These are phyloP conservation scores for Troilus luridus DNA, from an alignment of 2,888 invertebrate genomes.

Conservation along the genomic window DNA sequence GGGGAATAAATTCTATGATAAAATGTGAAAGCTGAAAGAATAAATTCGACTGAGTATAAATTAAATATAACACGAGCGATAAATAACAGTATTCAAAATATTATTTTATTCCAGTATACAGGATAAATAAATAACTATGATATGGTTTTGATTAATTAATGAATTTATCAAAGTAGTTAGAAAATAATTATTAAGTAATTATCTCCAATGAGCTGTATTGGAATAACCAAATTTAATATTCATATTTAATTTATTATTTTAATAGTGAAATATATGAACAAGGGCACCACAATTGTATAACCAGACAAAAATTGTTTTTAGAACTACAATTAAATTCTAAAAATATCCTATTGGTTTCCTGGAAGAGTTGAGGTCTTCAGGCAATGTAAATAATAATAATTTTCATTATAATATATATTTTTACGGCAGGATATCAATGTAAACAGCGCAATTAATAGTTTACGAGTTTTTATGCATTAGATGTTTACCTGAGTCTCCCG, in stretches of 20 bases:
- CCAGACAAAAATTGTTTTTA: neutral
- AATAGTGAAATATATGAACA: neutral
- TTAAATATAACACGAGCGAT: neutral
- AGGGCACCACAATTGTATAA: neutral
- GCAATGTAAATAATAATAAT: neutral
- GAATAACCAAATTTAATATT: neutral
- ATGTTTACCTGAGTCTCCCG: slow-evolving; percentile 74
- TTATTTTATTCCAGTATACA: neutral
- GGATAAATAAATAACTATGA: neutral
- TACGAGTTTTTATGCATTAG: neutral
- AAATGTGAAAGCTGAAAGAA: neutral
- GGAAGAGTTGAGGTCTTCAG: neutral
- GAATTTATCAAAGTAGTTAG: neutral
- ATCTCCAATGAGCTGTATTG: neutral
- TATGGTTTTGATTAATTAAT: neutral
- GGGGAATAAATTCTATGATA: neutral
- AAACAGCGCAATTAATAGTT: neutral
- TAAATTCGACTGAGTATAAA: neutral
- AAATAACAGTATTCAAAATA: neutral
- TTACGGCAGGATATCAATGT: neutral
- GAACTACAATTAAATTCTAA: neutral
- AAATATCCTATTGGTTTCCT: neutral
- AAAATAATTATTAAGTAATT: neutral
- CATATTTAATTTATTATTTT: neutral
- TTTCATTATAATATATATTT: neutral